Conservation (phyloP, 2,113 vertebrate genomes). For the Elanus axillaris region DNA sequence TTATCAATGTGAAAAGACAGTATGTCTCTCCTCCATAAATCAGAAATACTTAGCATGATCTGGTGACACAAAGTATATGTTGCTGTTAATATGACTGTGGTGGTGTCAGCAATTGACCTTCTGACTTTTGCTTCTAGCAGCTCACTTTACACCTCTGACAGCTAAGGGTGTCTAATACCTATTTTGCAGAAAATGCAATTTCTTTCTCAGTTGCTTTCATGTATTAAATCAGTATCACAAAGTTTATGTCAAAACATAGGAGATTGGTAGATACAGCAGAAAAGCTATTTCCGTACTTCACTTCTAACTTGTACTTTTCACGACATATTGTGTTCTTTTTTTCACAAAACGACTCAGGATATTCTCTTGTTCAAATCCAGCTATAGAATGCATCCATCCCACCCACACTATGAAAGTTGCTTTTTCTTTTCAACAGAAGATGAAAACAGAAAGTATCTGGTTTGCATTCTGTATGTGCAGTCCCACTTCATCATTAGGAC, state of each 20-base stretch:
- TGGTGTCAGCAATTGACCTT: neutral
- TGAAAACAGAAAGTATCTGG: neutral
- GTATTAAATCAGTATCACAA: neutral
- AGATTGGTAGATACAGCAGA: neutral
- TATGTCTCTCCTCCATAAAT: neutral
- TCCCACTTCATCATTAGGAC: neutral
- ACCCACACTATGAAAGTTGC: neutral
- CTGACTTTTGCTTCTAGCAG: neutral
- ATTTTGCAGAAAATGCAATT: neutral
- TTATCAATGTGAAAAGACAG: neutral
- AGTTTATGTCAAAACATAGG: neutral
- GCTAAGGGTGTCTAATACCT: neutral
- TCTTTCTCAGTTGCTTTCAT: neutral
- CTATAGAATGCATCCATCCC: neutral
- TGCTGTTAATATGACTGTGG: neutral
- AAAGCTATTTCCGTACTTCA: neutral
- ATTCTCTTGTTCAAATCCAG: neutral
- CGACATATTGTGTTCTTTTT: no score
- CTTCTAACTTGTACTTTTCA: neutral
- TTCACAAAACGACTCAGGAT: no score
- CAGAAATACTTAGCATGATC: neutral
- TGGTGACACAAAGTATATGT: neutral
- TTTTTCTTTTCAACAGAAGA: neutral
- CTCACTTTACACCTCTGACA: neutral
- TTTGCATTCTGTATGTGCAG: neutral